Conservation (phyloP, 2,797 vertebrate species). For the Diplodus puntazzo region DNA sequence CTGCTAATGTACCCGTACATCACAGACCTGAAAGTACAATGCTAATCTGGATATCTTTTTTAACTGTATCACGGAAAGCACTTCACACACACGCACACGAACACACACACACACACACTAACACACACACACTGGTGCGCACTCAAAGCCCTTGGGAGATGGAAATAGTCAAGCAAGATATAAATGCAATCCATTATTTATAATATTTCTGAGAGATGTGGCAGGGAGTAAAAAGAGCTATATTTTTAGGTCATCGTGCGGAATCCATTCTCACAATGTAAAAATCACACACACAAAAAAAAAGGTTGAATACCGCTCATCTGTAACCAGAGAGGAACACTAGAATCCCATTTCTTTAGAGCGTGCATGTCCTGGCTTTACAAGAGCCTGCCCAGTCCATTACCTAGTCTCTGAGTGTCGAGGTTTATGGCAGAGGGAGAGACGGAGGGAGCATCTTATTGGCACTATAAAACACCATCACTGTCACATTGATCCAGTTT, state of each 20-base stretch:
- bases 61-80: slow-evolving; percentile 16
- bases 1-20: slow-evolving; percentile 19
- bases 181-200: slow-evolving; percentile 77
- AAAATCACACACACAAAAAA: slow-evolving; percentile 23
- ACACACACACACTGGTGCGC: slow-evolving; percentile 16
- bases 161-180: slow-evolving; percentile 56
- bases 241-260: slow-evolving; percentile 69
- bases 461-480: slow-evolving; percentile 77
- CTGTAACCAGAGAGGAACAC: slow-evolving; percentile 48
- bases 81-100: background rate
- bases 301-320: slow-evolving; percentile 44
- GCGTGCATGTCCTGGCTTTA: slow-evolving; percentile 48
- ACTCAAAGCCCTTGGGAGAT: slow-evolving; percentile 47
- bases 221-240: slow-evolving; percentile 23
- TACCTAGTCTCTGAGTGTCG: slow-evolving; percentile 56
- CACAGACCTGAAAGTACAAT: slow-evolving; percentile 14
- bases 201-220: slow-evolving; percentile 46
- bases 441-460: slow-evolving; percentile 63
- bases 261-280: slow-evolving; percentile 28
- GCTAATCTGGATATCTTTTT: slow-evolving; percentile 29
- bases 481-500: slow-evolving; percentile 75
- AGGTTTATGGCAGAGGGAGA: slow-evolving; percentile 41
- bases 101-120: no score
- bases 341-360: slow-evolving; percentile 53
- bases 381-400: slow-evolving; percentile 65